Evolutionary conservation across 2,113 vertebrate species (phyloP).

Genomic region (Chionomys nivalis): DNA sequence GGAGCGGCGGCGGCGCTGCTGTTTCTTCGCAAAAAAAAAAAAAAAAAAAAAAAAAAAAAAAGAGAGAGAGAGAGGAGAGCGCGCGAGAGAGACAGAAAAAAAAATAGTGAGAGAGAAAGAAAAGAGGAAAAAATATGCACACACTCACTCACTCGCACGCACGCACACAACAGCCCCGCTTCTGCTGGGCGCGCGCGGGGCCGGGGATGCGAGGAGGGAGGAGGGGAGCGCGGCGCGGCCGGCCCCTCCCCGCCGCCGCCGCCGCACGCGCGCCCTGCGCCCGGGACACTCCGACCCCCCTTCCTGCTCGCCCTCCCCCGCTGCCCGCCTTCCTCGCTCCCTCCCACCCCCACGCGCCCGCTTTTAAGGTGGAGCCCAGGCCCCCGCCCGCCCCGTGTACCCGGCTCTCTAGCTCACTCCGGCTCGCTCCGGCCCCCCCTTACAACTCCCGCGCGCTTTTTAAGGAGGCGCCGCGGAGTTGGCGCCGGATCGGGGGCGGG

Average conservation of each 20-base stretch:
- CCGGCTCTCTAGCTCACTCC: constrained; percentile 66
- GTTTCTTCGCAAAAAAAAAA: constrained; percentile 76
- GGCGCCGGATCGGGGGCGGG: constrained; percentile 77
- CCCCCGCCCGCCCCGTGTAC: constrained; percentile 65
- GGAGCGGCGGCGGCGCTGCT: constrained; percentile 77
- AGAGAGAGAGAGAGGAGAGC: neutral
- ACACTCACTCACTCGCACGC: constrained; percentile 79
- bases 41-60: neutral
- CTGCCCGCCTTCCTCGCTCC: constrained; percentile 78
- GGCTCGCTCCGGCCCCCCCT: constrained; percentile 69
- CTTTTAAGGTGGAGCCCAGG: constrained; percentile 83
- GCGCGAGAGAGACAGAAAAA: constrained; percentile 55
- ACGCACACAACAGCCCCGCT: constrained; percentile 80
- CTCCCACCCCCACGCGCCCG: constrained; percentile 80
- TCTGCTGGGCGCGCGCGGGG: constrained; percentile 82
- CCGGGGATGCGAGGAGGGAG: constrained; percentile 78
- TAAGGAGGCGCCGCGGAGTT: constrained; percentile 78
- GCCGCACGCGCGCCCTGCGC: constrained; percentile 82
- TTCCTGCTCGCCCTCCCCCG: constrained; percentile 77
- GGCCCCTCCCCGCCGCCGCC: constrained; percentile 79
- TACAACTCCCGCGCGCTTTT: constrained; percentile 78
- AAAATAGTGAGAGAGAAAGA: constrained; percentile 75
- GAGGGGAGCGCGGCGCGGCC: constrained; percentile 77
- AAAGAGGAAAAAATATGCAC: constrained; percentile 73
- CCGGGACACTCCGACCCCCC: constrained; percentile 81